These are phyloP conservation scores for Neopipo cinnamomea DNA, from an alignment of 2,113 vertebrate species.

Conservation along the genomic window DNA sequence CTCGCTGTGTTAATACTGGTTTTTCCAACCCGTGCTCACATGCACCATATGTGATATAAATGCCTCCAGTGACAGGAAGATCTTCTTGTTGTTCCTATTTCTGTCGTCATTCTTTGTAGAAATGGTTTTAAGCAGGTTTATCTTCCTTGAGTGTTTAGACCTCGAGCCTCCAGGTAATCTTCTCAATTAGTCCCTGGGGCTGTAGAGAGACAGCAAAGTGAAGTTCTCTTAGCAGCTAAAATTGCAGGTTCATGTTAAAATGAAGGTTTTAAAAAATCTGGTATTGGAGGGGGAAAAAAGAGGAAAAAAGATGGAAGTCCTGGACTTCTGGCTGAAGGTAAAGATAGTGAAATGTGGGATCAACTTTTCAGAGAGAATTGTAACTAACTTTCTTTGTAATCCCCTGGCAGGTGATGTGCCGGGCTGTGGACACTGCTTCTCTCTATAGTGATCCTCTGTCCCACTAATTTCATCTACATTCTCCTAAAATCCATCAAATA, in stretches of 20 bases:
- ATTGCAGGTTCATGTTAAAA: conserved; percentile 50
- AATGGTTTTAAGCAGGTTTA: conserved; percentile 21
- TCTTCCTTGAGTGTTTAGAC: conserved; percentile 5
- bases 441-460: not conserved
- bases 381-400: not conserved
- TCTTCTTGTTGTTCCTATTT: not conserved
- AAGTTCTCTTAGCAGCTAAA: conserved; percentile 42
- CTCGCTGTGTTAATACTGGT: not conserved
- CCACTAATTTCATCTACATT: not conserved
- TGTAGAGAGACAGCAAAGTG: not conserved
- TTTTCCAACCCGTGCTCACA: not conserved
- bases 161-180: conserved; percentile 15
- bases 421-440: not conserved
- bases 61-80: not conserved
- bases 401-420: not conserved
- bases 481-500: not conserved
- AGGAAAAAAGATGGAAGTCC: not conserved
- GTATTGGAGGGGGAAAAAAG: not conserved
- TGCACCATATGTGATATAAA: conserved; percentile 1
- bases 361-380: not conserved
- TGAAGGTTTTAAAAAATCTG: not conserved
- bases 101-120: not conserved
- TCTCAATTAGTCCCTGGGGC: conserved; percentile 38
- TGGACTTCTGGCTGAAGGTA: not conserved
- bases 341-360: not conserved